Evolutionary conservation across 2,888 invertebrate species (phyloP), one percentile per base, ranked within the genome.

Genomic region (Hemicrepidius hirtus): DNA sequence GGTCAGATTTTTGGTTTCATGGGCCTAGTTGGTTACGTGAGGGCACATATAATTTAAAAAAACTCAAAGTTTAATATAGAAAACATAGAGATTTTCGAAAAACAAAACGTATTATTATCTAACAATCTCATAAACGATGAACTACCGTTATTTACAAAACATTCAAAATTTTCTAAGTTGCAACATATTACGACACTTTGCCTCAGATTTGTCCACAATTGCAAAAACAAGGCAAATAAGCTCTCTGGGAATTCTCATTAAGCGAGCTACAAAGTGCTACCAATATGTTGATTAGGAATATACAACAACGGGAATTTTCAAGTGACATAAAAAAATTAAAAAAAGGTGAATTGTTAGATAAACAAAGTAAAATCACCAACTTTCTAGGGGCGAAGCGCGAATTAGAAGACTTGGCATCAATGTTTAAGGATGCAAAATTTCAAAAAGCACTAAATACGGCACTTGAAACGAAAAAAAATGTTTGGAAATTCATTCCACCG

Each of bases 401-500:
- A 7, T 16, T 57, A 9, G 10, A 0, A 49, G 1, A 16, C 13
- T 10, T 3, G 44, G 4, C 7, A 3, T 44, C 7, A 9, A 44
- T 13, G 44, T n/a, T n/a, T n/a, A n/a, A 44, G 13, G 3, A 13
- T 1, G 18, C 13, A 1, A 9, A 44, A 18, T 44, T 44, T 41
- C 13, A 28, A 6, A 28, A 28, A 69, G 10, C n/a, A n/a, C n/a
- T n/a, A n/a, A n/a, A n/a, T n/a, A n/a, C n/a, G n/a, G n/a, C n/a
- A n/a, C n/a, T n/a, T n/a, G n/a, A n/a, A n/a, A 32, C 63, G 66
- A 78, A 32, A 32, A 5, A 32, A 18, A 62, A 41, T 83, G n/a
- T 82, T 65, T 24, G 3, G 3, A 24, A 24, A 24, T 5, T 2
- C 24, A 24, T 78, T 24, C 80, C 81, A 4, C 77, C 81, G 6